Base-by-base conservation (phyloP, 2,113 vertebrate species). In the Trochalopteron elliotii region DNA sequence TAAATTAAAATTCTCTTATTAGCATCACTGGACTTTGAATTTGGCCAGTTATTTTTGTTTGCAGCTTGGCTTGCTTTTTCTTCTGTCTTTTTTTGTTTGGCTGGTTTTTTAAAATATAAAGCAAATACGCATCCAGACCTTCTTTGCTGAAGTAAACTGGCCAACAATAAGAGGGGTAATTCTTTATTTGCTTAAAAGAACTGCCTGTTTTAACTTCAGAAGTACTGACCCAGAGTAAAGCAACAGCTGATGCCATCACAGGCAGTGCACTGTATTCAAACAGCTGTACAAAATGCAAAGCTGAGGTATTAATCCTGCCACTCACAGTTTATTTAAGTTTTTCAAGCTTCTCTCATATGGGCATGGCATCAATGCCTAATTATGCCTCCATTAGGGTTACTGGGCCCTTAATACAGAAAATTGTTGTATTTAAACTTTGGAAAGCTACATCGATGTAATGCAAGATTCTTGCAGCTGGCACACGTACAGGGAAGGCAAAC, bases 301-400 rank as follows among this genome's bases (percentile, higher is more conserved):
- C 93, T 71, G 65, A 1, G 24, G 92, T 84, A 93, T 96, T 96
- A 93, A 93, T 95, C 80, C 90, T 94, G 77, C 95, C 96, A 89
- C 95, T 97, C 86, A 94, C 83, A 89, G 94, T 95, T 94, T 93
- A 90, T 94, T 96, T 95, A 93, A 94, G 90, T 96, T 96, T 96
- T 96, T 80, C 88, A 84, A 82, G 83, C 92, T 93, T 90, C 94
- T 96, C 85, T 96, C 94, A 2, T 96, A 94, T 88, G 94, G 95
- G 71, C 88, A 91, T 92, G 63, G 94, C 88, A 96, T 96, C 95
- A 96, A 94, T 88, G 71, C 75, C 79, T 96, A 96, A 94, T 96
- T 97, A 95, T 95, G 79, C 75, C 56, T 91, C 63, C 75, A 96
- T 95, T 93, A 91, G 63, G 40, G 42, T 90, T 88, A 35, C 75